These are phyloP conservation scores for Meloidogyne exigua DNA, from an alignment of 1,140 invertebrate species.

Conservation along the genomic window DNA sequence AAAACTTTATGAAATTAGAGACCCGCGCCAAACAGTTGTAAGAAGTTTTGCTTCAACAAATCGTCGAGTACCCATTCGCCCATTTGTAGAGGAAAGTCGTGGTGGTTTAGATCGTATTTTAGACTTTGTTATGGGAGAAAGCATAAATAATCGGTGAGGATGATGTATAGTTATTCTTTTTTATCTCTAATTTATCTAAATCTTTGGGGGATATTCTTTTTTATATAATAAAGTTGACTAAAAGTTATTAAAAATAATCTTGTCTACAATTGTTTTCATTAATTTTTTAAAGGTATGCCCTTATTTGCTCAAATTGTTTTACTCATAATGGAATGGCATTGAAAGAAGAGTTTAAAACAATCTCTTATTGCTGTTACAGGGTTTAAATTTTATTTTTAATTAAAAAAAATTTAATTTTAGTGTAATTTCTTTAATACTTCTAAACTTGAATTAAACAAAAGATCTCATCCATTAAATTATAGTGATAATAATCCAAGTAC, in stretches of 20 bases:
- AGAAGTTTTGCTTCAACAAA: background rate
- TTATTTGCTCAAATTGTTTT: slow-evolving; percentile 85
- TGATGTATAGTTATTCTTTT: no score
- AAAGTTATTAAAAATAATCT: background rate
- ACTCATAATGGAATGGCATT: slow-evolving; percentile 96
- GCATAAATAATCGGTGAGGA: slow-evolving; percentile 79
- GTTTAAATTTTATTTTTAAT: background rate
- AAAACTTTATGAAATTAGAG: slow-evolving; percentile 33
- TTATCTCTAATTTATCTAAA: background rate
- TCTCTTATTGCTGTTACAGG: slow-evolving; percentile 44
- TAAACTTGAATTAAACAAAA: slow-evolving; percentile 11
- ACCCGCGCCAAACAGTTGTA: background rate
- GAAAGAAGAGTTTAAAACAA: slow-evolving; percentile 91
- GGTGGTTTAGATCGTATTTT: slow-evolving; percentile 76
- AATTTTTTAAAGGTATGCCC: slow-evolving; percentile 67
- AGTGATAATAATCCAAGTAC: background rate
- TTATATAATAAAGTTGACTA: background rate
- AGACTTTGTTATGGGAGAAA: slow-evolving; percentile 91
- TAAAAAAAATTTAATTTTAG: background rate
- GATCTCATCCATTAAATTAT: background rate
- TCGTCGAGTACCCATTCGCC: slow-evolving; percentile 43
- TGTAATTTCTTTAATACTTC: slow-evolving; percentile 39
- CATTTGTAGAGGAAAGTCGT: slow-evolving; percentile 43
- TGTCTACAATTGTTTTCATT: background rate
- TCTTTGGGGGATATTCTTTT: background rate